Base-by-base conservation (phyloP, 2,113 vertebrate species). In the Oreochromis spilurus region DNA sequence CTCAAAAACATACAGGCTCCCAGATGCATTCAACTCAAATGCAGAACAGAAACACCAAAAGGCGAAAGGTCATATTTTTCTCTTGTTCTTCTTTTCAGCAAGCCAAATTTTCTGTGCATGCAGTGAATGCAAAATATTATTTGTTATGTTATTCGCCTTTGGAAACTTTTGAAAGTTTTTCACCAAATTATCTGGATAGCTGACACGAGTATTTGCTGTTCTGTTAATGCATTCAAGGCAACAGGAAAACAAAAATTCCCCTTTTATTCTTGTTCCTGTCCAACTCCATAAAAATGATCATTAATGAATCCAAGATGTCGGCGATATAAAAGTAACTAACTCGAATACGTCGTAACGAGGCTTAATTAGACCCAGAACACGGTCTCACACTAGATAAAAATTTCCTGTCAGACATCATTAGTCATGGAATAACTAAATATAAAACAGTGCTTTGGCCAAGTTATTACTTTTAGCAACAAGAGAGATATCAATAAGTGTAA, bases 221-320 rank as follows among this genome's bases (percentile, higher is more conserved):
- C 31, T 29, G 40, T 83, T 43, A 24, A 75, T 60, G 26, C 26
- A 52, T n/a, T 77, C 26, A 77, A 58, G n/a, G 31, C 60, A 84
- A 48, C 45, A 82, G 29, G 52, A 55, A 62, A 75, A 55, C 79
- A 54, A 52, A 14, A 65, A 34, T n/a, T 67, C 17, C 38, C 34
- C 11, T 5, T 6, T 11, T 36, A n/a, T 5, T 17, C 17, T 38
- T 91, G 70, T 65, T 91, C 50, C 57, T 81, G 19, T 84, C 55
- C 62, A 80, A 77, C 31, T 72, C 48, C 70, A 84, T 60, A 26
- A 81, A 84, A 40, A 10, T 21, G 24, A 60, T 79, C 80, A 90
- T 84, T 90, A 88, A 90, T 85, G 79, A 84, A 77, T 83, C 43
- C 86, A 91, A 85, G 65, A 88, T 91, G 86, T 88, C 13, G 43